Evolutionary conservation across 1,140 invertebrate genomes (phyloP).

Genomic region (Polypedilum vanderplanki): DNA sequence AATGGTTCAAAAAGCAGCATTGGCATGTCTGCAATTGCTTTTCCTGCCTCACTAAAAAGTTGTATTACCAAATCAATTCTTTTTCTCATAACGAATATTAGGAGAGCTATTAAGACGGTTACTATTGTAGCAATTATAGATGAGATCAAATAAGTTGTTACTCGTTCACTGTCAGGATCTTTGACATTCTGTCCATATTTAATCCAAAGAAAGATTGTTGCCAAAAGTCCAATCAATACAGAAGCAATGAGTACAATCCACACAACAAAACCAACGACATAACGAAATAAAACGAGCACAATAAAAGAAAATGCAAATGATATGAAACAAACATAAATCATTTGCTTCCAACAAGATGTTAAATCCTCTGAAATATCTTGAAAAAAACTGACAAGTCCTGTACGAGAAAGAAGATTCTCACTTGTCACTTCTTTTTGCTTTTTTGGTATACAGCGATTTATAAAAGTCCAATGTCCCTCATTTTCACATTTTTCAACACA

Average conservation of each 20-base stretch:
- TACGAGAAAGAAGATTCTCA: slow-evolving; percentile 45
- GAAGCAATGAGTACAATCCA: slow-evolving; percentile 59
- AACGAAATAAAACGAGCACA: slow-evolving; percentile 55
- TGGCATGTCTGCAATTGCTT: slow-evolving; percentile 63
- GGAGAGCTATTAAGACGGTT: slow-evolving; percentile 56
- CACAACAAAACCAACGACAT: slow-evolving; percentile 56
- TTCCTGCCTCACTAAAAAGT: slow-evolving; percentile 69
- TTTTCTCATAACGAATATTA: slow-evolving; percentile 65
- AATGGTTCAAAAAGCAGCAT: slow-evolving; percentile 67
- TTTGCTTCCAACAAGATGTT: slow-evolving; percentile 52
- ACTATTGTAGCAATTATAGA: slow-evolving; percentile 57
- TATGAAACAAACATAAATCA: slow-evolving; percentile 54
- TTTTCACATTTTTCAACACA: slow-evolving; percentile 48
- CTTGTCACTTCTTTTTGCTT: slow-evolving; percentile 41
- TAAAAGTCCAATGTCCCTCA: slow-evolving; percentile 37
- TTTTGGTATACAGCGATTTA: slow-evolving; percentile 52
- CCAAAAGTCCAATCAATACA: slow-evolving; percentile 51
- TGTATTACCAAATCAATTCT: slow-evolving; percentile 61
- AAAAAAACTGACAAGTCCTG: slow-evolving; percentile 49
- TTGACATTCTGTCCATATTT: slow-evolving; percentile 36
- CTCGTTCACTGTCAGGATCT: slow-evolving; percentile 37
- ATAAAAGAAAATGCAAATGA: slow-evolving; percentile 53
- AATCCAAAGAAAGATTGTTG: slow-evolving; percentile 61
- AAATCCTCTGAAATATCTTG: slow-evolving; percentile 58
- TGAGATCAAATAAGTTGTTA: slow-evolving; percentile 46